phyloP scores from a whole-genome alignment of 1,140 invertebrate genomes.

The Ruditapes philippinarum region DNA sequence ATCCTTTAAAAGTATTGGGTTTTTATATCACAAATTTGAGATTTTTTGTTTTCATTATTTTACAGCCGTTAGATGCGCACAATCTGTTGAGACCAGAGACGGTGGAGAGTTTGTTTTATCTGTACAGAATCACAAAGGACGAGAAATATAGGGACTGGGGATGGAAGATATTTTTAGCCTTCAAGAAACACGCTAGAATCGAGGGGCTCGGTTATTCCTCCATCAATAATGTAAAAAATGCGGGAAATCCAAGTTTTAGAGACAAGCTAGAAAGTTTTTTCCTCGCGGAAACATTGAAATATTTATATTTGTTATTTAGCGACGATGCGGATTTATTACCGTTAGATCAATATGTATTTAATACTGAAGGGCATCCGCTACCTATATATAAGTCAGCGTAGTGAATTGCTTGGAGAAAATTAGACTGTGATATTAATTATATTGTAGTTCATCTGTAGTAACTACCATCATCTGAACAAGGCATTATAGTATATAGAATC shows the following conservation, averaged over 20 bases:
- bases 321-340: slow-evolving; percentile 95
- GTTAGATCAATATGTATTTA: slow-evolving; percentile 99
- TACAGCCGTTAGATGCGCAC: slow-evolving; percentile 96
- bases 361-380: slow-evolving; percentile 99
- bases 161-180: slow-evolving; percentile 94
- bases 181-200: slow-evolving; percentile 97
- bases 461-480: no score
- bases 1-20: no score
- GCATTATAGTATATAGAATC: no score
- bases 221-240: slow-evolving; percentile 96
- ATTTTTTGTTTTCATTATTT: slow-evolving; percentile 28
- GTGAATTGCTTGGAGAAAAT: neutral
- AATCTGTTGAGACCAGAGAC: slow-evolving; percentile 99
- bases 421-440: no score
- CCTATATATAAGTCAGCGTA: slow-evolving; percentile 90
- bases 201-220: slow-evolving; percentile 96
- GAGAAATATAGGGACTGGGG: slow-evolving; percentile 99
- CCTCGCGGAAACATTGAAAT: slow-evolving; percentile 99
- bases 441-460: no score
- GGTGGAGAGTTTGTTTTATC: slow-evolving; percentile 98
- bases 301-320: slow-evolving; percentile 98
- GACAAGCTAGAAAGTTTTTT: slow-evolving; percentile 95
- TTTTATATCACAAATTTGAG: no score
- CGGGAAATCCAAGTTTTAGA: slow-evolving; percentile 89
- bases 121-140: slow-evolving; percentile 98